These are phyloP conservation scores for Falco concolor DNA, from an alignment of 2,797 vertebrate species.

Conservation along the genomic window DNA sequence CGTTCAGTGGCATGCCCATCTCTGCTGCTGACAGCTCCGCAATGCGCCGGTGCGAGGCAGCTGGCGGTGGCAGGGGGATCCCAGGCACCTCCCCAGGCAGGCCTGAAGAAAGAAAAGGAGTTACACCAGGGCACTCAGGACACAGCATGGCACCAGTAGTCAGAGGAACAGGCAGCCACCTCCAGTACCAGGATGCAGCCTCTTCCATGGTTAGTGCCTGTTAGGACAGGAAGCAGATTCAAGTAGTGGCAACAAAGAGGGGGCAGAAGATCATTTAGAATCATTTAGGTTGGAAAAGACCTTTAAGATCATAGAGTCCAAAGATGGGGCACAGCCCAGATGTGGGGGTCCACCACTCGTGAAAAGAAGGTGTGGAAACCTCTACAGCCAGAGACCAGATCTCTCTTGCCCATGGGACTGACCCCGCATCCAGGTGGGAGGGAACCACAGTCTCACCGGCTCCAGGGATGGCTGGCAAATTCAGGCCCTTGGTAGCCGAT, in stretches of 20 bases:
- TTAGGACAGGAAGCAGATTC: neutral
- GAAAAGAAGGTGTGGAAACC: neutral
- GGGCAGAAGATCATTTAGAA: neutral
- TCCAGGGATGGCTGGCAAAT: slow-evolving; percentile 82
- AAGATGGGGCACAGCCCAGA: neutral
- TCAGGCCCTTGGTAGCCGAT: slow-evolving; percentile 76
- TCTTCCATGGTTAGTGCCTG: accelerated
- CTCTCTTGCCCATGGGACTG: neutral
- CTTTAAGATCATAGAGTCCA: neutral
- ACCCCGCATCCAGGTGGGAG: accelerated
- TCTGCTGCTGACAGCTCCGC: slow-evolving; percentile 81
- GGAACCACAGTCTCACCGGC: slow-evolving; percentile 73
- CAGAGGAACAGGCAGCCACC: neutral
- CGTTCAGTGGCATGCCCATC: slow-evolving; percentile 65
- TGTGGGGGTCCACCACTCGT: accelerated
- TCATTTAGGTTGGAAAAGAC: neutral
- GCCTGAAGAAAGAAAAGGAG: slow-evolving; percentile 10
- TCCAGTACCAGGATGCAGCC: neutral
- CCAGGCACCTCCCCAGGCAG: slow-evolving; percentile 73
- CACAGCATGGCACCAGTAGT: accelerated
- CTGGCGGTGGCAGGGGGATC: slow-evolving; percentile 73
- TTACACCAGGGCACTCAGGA: neutral
- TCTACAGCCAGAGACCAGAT: neutral
- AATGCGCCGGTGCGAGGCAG: slow-evolving; percentile 80
- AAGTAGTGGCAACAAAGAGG: neutral